Percentiles rank a stretch among this genome's conserved stretches.
phyloP scores from a whole-genome alignment of 2,888 invertebrate genomes.

The Amphipyra berbera region DNA sequence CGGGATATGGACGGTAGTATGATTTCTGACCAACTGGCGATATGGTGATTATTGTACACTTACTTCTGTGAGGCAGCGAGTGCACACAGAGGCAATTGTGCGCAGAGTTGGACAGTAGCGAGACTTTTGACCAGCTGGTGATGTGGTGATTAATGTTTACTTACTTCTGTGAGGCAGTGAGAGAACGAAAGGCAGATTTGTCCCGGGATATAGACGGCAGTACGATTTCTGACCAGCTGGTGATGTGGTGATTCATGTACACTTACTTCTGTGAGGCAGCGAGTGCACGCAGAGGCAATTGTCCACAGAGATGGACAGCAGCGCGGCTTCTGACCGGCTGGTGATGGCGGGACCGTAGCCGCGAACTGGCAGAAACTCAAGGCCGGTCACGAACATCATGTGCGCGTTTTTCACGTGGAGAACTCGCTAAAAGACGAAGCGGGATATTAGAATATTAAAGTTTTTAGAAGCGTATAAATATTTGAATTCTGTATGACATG shows the following conservation, averaged over 20 bases:
- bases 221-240: no score
- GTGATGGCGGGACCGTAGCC: constrained; percentile 93
- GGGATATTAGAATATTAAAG: constrained; percentile 11
- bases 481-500: background rate
- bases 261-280: constrained; percentile 93
- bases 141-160: no score
- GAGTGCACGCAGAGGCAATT: constrained; percentile 97
- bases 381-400: constrained; percentile 98
- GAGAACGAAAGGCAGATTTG: no score
- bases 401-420: constrained; percentile 96
- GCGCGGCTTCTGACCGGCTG: constrained; percentile 95
- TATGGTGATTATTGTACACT: no score
- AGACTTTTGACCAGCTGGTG: no score
- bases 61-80: no score
- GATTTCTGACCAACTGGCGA: no score
- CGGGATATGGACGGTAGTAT: no score
- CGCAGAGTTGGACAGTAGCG: no score
- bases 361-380: constrained; percentile 96
- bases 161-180: no score
- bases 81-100: constrained; percentile 1
- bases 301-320: constrained; percentile 98
- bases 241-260: background rate
- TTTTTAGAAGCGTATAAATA: constrained; percentile 7
- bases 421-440: constrained; percentile 90
- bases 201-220: no score